Evolutionary conservation across 2,797 vertebrate species (phyloP), one percentile per base, ranked within the genome.

Genomic region (Alca torda): DNA sequence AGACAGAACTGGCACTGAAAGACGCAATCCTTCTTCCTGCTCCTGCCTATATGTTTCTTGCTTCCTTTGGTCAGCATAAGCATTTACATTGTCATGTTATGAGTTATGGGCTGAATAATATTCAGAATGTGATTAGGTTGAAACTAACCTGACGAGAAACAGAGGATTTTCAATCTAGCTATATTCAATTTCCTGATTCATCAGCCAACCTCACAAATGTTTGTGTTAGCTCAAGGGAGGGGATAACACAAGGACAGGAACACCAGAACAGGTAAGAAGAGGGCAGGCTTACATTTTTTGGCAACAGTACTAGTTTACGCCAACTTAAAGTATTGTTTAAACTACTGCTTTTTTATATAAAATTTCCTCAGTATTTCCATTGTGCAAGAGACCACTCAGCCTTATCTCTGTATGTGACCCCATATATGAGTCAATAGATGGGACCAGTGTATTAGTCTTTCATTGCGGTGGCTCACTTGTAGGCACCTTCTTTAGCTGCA

Each of bases 101-200:
- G 57, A 88, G 50, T 64, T 74, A 70, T 23, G n/a, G 63, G 53
- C 51, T 88, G 81, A 91, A 87, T 84, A 86, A 63, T 30, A 68
- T 30, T 88, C 64, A 72, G 57, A 85, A 90, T 91, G 88, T 90
- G 87, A 76, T 95, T 82, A 85, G 10, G 39, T 81, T 81, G 61
- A 88, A 78, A 86, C 65, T 57, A 93, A 72, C 53, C 65, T 88
- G 61, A 81, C 17, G 64, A 64, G 65, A 73, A 95, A 53, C 33
- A 28, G 70, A 50, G 21, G 31, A 9, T 61, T 93, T 95, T 93
- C n/a, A 86, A 85, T 87, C 31, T n/a, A 75, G 25, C 45, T 90
- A 6, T 64, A 56, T 88, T 87, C 59, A 12, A 19, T 60, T 56
- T 63, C 31, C 48, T 37, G 56, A 6, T 83, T 86, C 74, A 81